Evolutionary conservation across 2,888 invertebrate species (phyloP).

Genomic region (Rhagium mordax): DNA sequence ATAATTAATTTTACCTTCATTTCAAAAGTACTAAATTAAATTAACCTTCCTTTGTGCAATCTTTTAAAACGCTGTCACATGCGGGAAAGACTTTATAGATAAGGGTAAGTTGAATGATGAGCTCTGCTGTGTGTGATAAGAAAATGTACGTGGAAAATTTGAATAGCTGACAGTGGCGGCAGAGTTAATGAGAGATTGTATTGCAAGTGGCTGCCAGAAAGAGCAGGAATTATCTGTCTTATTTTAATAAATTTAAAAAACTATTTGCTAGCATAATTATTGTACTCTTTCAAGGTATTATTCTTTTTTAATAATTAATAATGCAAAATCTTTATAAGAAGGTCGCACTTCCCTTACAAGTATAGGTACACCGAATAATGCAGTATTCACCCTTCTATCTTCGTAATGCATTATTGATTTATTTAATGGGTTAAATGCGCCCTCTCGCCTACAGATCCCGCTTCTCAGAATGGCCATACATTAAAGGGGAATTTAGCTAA

Average conservation of each 20-base stretch:
- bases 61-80: conserved; percentile 32
- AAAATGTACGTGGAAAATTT: conserved; percentile 37
- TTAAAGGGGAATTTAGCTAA: neutral
- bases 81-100: conserved; percentile 21
- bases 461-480: neutral
- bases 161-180: conserved; percentile 17
- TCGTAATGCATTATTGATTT: neutral
- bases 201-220: neutral
- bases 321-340: no score
- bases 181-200: neutral
- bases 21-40: conserved; percentile 27
- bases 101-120: conserved; percentile 31
- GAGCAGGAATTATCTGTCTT: neutral
- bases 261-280: no score
- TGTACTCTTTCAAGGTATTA: no score
- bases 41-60: conserved; percentile 34
- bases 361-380: neutral
- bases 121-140: conserved; percentile 35
- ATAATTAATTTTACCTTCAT: conserved; percentile 28
- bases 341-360: neutral
- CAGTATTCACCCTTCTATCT: neutral
- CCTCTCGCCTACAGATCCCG: neutral
- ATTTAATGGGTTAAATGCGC: neutral
- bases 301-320: no score
- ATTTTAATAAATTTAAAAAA: no score